Conservation (phyloP, 2,888 invertebrate species). For the Conomelus anceps region DNA sequence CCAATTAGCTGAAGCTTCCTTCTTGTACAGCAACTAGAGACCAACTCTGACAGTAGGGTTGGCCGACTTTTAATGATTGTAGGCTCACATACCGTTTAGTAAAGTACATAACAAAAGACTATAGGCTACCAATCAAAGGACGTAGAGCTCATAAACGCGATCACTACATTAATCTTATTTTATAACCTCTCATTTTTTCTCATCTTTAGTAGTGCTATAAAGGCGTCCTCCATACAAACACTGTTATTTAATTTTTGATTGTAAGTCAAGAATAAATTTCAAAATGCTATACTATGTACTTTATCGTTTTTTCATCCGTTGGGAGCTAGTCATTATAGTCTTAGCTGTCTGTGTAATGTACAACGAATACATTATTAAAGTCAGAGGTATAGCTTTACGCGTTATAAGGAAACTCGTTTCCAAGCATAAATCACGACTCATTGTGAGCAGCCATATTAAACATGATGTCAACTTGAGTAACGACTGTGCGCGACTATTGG, state of each 20-base stretch:
- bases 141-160: neutral
- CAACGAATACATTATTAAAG: neutral
- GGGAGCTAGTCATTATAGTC: neutral
- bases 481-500: neutral
- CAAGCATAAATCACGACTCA: neutral
- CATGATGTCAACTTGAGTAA: neutral
- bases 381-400: neutral
- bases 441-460: neutral
- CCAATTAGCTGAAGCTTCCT: no score
- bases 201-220: neutral
- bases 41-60: neutral
- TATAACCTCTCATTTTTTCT: neutral
- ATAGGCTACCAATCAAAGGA: neutral
- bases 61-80: neutral
- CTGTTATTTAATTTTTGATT: neutral
- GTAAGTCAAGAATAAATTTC: neutral
- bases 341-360: neutral
- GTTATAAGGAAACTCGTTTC: neutral
- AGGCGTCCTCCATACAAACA: neutral
- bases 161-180: neutral
- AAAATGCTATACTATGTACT: neutral
- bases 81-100: neutral
- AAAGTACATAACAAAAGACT: neutral
- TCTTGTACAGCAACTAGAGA: neutral
- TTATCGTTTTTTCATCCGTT: neutral